Conservation (phyloP, 1,140 invertebrate species). For the Achroia grisella region DNA sequence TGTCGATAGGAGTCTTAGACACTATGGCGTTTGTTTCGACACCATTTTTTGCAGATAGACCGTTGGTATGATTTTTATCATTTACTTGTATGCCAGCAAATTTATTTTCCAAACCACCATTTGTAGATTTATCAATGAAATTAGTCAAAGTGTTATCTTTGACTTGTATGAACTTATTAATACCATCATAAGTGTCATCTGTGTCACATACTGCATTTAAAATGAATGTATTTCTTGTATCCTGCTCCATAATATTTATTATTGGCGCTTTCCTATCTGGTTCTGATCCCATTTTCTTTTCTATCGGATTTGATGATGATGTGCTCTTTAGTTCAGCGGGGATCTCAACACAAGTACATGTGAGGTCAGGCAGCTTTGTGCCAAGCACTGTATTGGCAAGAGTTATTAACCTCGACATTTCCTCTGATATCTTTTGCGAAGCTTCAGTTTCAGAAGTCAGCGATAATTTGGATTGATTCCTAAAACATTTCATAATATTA, state of each 20-base stretch:
- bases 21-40: slow-evolving; percentile 24
- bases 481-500: slow-evolving; percentile 22
- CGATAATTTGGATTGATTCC: slow-evolving; percentile 50
- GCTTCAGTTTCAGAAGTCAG: slow-evolving; percentile 45
- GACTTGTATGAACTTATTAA: slow-evolving; percentile 29
- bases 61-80: slow-evolving; percentile 23
- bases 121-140: slow-evolving; percentile 33
- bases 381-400: slow-evolving; percentile 66
- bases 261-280: slow-evolving; percentile 14
- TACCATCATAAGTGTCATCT: slow-evolving; percentile 23
- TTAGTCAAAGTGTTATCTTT: slow-evolving; percentile 33
- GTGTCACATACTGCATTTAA: slow-evolving; percentile 27
- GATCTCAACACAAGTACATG: slow-evolving; percentile 32
- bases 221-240: slow-evolving; percentile 24
- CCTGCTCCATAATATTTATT: slow-evolving; percentile 30
- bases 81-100: slow-evolving; percentile 65
- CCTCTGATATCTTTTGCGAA: slow-evolving; percentile 49
- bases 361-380: slow-evolving; percentile 59
- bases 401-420: slow-evolving; percentile 59
- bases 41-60: slow-evolving; percentile 15
- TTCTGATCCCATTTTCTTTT: too few relatives aligned
- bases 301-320: background rate
- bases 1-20: slow-evolving; percentile 53
- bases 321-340: background rate
- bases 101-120: slow-evolving; percentile 43